Base-by-base conservation (phyloP, 2,797 vertebrate species). In the Austrolebias charrua region DNA sequence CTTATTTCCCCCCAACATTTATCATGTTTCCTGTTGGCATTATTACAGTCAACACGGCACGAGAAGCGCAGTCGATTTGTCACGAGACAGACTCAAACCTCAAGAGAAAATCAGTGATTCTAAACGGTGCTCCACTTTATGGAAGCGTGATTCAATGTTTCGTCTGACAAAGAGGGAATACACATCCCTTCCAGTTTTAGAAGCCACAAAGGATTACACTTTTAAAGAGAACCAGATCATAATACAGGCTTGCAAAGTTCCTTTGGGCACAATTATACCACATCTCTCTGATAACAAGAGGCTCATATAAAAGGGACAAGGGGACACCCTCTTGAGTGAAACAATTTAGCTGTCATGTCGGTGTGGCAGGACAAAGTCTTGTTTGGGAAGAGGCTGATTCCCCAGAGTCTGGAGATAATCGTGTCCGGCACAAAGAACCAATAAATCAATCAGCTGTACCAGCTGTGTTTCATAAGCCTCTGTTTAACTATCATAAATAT, bases 371-470 rank as follows among this genome's bases (percentile, higher is more conserved):
- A 94, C 93, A 92, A 79, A 83, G 91, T 89, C 88, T 89, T 92
- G 87, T 91, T 90, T 92, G 88, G 90, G 92, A 93, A 90, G 87
- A 86, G 88, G 85, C 70, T 64, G 66, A 89, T 95, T 94, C 93
- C 46, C 94, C 87, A 66, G 94, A 95, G 94, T 87, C 85, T 75
- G 85, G 89, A 93, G 92, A 95, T 95, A 94, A 95, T 94, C 93
- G 90, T 87, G 89, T 89, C 93, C 93, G 87, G 78, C 92, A 92
- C 81, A 82, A 90, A 93, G 90, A 94, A 91, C 90, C 94, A 93
- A 95, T 96, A 96, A 96, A 96, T 98, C 95, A 95, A 96, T 97
- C 91, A 90, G 86, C 79, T 94, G 89, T 90, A 95, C 93, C 91
- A 92, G 89, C 85, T 77, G 60, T 81, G 49, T 78, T 92, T 94